phyloP scores from a whole-genome alignment of 2,888 invertebrate genomes.

The Aleiodes alternator region DNA sequence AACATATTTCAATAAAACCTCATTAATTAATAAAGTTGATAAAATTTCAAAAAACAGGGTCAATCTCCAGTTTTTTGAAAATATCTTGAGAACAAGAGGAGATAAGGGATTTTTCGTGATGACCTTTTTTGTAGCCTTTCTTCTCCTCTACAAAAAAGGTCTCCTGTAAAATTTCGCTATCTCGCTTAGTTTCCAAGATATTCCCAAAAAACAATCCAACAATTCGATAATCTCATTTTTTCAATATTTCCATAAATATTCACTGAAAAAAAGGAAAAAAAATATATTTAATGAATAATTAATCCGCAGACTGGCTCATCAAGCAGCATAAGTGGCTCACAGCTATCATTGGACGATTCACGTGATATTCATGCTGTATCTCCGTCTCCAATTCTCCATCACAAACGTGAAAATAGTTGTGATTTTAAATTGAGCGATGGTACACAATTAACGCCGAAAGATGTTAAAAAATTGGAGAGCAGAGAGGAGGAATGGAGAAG shows the following conservation, averaged over 20 bases:
- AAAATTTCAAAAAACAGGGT: neutral
- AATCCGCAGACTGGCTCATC: conserved; percentile 68
- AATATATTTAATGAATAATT: too few species aligned
- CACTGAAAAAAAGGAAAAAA: too few species aligned
- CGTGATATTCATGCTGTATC: conserved; percentile 67
- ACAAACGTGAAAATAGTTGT: conserved; percentile 74
- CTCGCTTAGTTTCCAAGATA: too few species aligned
- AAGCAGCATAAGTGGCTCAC: conserved; percentile 74
- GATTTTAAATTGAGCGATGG: conserved; percentile 73
- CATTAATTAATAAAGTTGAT: neutral
- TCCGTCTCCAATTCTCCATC: conserved; percentile 61
- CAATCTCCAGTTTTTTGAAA: neutral
- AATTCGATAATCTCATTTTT: neutral
- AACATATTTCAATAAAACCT: neutral
- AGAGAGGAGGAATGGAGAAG: conserved; percentile 73
- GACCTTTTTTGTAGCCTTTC: too few species aligned
- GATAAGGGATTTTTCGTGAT: too few species aligned
- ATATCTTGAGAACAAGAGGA: too few species aligned
- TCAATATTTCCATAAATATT: too few species aligned
- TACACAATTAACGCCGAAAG: conserved; percentile 68
- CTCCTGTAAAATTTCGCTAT: too few species aligned
- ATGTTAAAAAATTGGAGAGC: conserved; percentile 69
- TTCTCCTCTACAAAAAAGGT: too few species aligned
- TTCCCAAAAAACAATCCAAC: neutral
- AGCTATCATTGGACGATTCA: conserved; percentile 71